Conservation (phyloP, 2,888 invertebrate genomes). For the Idaea aversata region DNA sequence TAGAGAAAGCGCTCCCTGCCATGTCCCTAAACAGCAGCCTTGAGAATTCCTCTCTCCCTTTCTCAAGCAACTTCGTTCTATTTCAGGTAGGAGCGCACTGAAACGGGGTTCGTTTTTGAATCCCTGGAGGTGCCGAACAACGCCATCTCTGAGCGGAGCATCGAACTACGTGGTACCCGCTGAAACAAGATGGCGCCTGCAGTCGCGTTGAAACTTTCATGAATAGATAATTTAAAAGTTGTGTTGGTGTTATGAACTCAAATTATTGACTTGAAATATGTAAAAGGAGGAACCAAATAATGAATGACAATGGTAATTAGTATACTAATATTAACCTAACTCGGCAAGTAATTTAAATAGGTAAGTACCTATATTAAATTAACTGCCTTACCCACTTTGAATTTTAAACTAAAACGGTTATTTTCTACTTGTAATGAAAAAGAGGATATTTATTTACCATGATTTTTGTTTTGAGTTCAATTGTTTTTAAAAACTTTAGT, state of each 20-base stretch:
- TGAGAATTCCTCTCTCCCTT: constrained; percentile 77
- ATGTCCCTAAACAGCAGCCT: constrained; percentile 65
- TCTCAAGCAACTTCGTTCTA: constrained; percentile 56
- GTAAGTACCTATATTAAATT: too few relatives aligned
- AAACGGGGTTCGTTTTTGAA: constrained; percentile 59
- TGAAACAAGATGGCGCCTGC: constrained; percentile 65
- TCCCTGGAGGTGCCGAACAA: constrained; percentile 45
- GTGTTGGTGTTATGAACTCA: constrained; percentile 25
- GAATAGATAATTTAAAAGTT: constrained; percentile 37
- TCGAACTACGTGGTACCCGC: constrained; percentile 43
- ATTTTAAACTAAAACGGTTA: too few relatives aligned
- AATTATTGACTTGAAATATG: constrained; percentile 7
- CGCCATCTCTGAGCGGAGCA: constrained; percentile 52
- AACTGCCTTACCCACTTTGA: too few relatives aligned
- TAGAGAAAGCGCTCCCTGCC: constrained; percentile 39
- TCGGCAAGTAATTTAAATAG: too few relatives aligned
- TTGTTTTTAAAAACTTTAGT: too few relatives aligned
- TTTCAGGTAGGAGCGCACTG: constrained; percentile 72
- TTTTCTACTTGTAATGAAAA: too few relatives aligned
- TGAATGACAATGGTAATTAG: too few relatives aligned
- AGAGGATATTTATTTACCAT: too few relatives aligned
- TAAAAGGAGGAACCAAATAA: too few relatives aligned
- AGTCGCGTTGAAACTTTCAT: constrained; percentile 37
- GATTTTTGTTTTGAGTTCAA: too few relatives aligned
- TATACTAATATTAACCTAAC: too few relatives aligned